Conservation (phyloP, 2,797 vertebrate species). For the Sarcoramphus papa region DNA sequence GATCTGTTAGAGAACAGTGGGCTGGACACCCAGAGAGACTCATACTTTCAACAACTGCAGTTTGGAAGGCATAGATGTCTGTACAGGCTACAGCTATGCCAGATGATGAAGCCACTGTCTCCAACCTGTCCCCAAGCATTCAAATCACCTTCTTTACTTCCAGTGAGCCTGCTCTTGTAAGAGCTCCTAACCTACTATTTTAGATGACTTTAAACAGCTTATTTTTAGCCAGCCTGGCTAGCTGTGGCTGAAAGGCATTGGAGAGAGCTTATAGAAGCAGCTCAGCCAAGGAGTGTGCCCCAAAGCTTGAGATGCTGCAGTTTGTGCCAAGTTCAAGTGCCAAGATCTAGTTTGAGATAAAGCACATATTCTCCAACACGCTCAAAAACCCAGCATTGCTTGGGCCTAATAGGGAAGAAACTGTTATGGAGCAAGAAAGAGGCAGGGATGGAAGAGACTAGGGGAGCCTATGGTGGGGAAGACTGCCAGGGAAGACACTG, state of each 20-base stretch:
- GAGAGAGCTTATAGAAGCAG: neutral
- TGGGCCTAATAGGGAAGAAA: slow-evolving; percentile 1
- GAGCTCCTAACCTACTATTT: neutral
- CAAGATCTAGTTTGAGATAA: neutral
- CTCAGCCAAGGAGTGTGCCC: neutral
- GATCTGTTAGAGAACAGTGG: neutral
- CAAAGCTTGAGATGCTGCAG: neutral
- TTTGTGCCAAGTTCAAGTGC: neutral
- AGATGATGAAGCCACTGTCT: neutral
- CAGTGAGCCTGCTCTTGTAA: neutral
- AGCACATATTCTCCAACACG: neutral
- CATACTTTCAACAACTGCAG: neutral
- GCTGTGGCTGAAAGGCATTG: neutral
- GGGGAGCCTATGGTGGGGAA: neutral
- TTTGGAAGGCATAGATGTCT: neutral
- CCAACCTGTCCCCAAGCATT: neutral
- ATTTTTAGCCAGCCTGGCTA: neutral
- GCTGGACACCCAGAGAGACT: slow-evolving; percentile 13
- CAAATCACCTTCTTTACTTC: neutral
- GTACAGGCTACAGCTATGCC: neutral
- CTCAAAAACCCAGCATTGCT: neutral
- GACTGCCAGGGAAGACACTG: neutral
- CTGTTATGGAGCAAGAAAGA: neutral
- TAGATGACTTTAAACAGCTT: neutral
- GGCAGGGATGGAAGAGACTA: neutral